Base-by-base conservation (phyloP, 2,113 vertebrate genomes). In the Tautogolabrus adspersus region DNA sequence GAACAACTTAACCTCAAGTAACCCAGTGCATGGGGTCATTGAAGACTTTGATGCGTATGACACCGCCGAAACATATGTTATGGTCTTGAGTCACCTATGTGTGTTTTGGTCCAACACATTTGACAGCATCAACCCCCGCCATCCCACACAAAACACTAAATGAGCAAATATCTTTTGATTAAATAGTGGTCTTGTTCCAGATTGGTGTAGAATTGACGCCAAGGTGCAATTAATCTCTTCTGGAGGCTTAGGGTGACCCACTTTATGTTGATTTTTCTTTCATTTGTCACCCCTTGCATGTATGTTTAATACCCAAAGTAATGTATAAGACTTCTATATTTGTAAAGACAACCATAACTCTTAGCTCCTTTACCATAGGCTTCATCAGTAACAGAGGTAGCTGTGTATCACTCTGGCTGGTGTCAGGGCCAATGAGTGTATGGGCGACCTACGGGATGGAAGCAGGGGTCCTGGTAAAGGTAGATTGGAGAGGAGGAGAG, bases 401-500 rank as follows among this genome's bases (percentile, higher is more conserved):
- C 60, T 79, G 55, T 64, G 42, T 69, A 70, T 85, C 52, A 63
- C 72, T 37, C 65, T 69, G 9, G 66, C 49, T 67, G 46, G n/a
- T 82, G 66, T 72, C 57, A 18, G 34, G 59, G 69, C 63, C 58
- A 74, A 66, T 19, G 51, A 66, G 58, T 83, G 34, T 75, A 71
- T 49, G 47, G 68, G 60, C 42, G 22, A 75, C 47, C 67, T 72
- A 62, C 47, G 81, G 54, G 75, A 75, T 10, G 56, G 63, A 83
- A 66, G 84, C 47, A 66, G 87, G 89, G 90, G 88, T 87, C 90
- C 87, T 79, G 75, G 55, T 89, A 62, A 78, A 90, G 62, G 83
- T 72, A 70, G 73, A 79, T 81, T 42, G 75, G 54, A 94, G 67
- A 75, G 82, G 46, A 93, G 93, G 52, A 76, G 78, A 88, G 67